phyloP scores from a whole-genome alignment of 2,888 invertebrate species.

The Malthinus flaveolus region DNA sequence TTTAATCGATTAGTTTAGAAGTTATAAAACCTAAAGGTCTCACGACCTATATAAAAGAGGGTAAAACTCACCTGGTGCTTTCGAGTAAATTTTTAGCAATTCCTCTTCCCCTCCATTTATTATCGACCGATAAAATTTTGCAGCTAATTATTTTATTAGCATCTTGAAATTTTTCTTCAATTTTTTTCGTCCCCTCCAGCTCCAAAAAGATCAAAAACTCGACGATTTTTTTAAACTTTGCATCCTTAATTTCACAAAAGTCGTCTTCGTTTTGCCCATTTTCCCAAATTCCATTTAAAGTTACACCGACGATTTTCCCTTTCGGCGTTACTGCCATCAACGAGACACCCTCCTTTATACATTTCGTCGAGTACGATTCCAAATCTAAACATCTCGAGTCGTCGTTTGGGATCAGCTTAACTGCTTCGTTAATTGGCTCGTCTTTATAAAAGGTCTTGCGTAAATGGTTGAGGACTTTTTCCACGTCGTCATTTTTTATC shows the following conservation, averaged over 20 bases:
- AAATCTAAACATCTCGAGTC: slow-evolving; percentile 64
- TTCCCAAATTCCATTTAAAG: slow-evolving; percentile 43
- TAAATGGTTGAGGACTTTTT: slow-evolving; percentile 60
- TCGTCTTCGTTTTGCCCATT: slow-evolving; percentile 55
- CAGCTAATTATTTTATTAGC: slow-evolving; percentile 61
- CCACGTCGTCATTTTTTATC: slow-evolving; percentile 56
- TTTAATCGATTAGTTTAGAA: too few species aligned
- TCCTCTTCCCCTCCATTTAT: slow-evolving; percentile 65
- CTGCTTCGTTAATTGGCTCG: slow-evolving; percentile 68
- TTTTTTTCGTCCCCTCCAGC: slow-evolving; percentile 55
- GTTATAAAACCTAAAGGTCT: too few species aligned
- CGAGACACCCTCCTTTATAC: slow-evolving; percentile 62
- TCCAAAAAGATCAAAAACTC: slow-evolving; percentile 62
- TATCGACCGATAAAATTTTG: slow-evolving; percentile 68
- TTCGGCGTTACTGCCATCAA: slow-evolving; percentile 62
- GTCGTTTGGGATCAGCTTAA: slow-evolving; percentile 64
- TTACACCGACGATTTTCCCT: slow-evolving; percentile 58
- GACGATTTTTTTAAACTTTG: slow-evolving; percentile 67
- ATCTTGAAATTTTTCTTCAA: slow-evolving; percentile 59
- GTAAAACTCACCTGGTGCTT: slow-evolving; percentile 61
- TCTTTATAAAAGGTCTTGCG: slow-evolving; percentile 71
- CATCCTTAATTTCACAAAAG: slow-evolving; percentile 58
- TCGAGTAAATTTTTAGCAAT: slow-evolving; percentile 65
- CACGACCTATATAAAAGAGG: background rate
- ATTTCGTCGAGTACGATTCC: slow-evolving; percentile 62